Evolutionary conservation across 2,888 invertebrate species (phyloP).

Genomic region (Pinctada fucata): DNA sequence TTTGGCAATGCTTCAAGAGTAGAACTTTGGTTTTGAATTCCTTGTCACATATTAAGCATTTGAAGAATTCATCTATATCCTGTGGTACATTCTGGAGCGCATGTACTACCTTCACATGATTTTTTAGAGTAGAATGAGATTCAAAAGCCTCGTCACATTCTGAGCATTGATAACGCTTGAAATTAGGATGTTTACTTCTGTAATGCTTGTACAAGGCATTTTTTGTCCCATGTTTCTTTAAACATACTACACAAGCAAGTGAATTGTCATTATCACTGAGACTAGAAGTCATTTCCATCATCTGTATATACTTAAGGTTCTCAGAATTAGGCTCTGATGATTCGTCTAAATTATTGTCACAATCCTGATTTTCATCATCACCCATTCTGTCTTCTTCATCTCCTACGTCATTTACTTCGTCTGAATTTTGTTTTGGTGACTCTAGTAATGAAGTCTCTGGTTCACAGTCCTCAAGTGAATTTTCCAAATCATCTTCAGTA

Average conservation of each 20-base stretch:
- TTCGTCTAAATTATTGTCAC: no score
- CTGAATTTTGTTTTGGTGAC: no score
- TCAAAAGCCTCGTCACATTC: neutral
- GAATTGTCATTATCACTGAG: neutral
- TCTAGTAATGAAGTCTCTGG: no score
- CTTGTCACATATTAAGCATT: neutral
- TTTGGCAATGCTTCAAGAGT: neutral
- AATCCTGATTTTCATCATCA: no score
- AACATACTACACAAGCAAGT: neutral
- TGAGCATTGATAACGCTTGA: neutral
- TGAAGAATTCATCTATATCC: neutral
- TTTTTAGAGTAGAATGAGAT: neutral
- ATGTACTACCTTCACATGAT: neutral
- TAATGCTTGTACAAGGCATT: neutral
- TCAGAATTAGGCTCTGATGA: no score
- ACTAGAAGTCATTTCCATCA: no score
- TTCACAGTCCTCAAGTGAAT: no score
- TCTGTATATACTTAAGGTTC: no score
- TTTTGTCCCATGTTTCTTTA: neutral
- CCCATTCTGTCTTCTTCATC: no score
- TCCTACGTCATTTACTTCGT: no score
- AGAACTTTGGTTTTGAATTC: neutral
- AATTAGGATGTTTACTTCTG: neutral
- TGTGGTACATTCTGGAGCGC: no score
- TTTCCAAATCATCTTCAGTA: no score